Base-by-base conservation (phyloP, 1,140 invertebrate genomes). In the Apis cerana region DNA sequence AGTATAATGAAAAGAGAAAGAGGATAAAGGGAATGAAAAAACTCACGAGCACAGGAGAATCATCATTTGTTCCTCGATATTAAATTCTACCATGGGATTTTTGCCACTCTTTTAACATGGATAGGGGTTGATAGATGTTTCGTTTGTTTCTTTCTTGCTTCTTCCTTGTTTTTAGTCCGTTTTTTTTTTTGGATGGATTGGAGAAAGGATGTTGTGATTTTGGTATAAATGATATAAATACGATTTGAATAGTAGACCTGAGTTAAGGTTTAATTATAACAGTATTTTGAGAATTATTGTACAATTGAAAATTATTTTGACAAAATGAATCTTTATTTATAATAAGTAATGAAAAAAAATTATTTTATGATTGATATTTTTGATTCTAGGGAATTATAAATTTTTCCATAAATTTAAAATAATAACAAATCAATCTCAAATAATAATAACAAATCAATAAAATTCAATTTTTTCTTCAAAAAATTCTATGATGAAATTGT, bases 11-110 rank as follows among this genome's bases (percentile, higher is more conserved):
- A 10, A 19, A 33, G 8, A 50, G 9, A 48, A 5, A 10, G 17
- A 48, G 58, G 23, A 76, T 75, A 76, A 71, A 59, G 33, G 33
- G 33, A 5, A 43, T 43, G 33, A 33, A 19, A 54, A 33, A 59
- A 21, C 23, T 72, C 61, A 54, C 48, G 58, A 48, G 48, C n/a
- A 54, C 11, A 48, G 11, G 8, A 33, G 33, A 65, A 78, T 65
- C 58, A 86, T 83, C 74, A 33, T 64, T 78, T 52, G n/a, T 64
- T 33, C 62, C 50, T n/a, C 64, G 65, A 86, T 87, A 83, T 87
- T 86, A 69, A 78, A 87, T 79, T 68, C 54, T 27, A 7, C 12
- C 21, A 15, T 21, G 21, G 27, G 33, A 75, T 52, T 85, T 72
- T 76, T 59, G 17, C 54, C 48, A 61, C 19, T 23, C 43, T 62